Evolutionary conservation across 2,888 invertebrate species (phyloP).

Genomic region (Pycnomerus fuliginosus): DNA sequence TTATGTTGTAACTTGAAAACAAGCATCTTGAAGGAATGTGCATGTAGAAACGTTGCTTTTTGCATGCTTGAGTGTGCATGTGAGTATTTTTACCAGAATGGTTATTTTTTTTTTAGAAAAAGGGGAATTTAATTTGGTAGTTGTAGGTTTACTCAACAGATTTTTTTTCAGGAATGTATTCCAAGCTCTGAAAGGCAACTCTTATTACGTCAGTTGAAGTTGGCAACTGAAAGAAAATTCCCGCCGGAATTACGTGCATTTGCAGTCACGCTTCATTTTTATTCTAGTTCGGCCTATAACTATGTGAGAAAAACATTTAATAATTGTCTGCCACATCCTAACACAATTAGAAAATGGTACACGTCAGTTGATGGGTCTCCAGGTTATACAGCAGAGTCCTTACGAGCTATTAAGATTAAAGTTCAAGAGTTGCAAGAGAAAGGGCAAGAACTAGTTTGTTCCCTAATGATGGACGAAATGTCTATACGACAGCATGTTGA

Average conservation of each 20-base stretch:
- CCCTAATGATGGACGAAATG: slow-evolving; percentile 27
- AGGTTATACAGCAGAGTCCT: slow-evolving; percentile 28
- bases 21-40: no score
- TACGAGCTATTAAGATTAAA: slow-evolving; percentile 21
- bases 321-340: slow-evolving; percentile 27
- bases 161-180: slow-evolving; percentile 8
- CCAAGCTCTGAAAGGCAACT: slow-evolving; percentile 1
- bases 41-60: no score
- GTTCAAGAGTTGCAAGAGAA: slow-evolving; percentile 6
- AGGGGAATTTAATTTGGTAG: neutral
- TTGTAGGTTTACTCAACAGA: neutral
- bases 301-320: slow-evolving; percentile 6
- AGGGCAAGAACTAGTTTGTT: slow-evolving; percentile 9
- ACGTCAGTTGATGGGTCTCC: slow-evolving; percentile 27
- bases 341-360: slow-evolving; percentile 31
- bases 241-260: slow-evolving; percentile 4
- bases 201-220: no score
- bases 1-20: no score
- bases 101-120: no score
- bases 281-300: slow-evolving; percentile 7
- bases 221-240: slow-evolving; percentile 1
- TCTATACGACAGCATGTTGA: slow-evolving; percentile 24
- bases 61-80: no score
- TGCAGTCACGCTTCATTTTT: slow-evolving; percentile 10
- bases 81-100: no score